Conservation (phyloP, 2,797 vertebrate species). For the Bradypodion pumilum region DNA sequence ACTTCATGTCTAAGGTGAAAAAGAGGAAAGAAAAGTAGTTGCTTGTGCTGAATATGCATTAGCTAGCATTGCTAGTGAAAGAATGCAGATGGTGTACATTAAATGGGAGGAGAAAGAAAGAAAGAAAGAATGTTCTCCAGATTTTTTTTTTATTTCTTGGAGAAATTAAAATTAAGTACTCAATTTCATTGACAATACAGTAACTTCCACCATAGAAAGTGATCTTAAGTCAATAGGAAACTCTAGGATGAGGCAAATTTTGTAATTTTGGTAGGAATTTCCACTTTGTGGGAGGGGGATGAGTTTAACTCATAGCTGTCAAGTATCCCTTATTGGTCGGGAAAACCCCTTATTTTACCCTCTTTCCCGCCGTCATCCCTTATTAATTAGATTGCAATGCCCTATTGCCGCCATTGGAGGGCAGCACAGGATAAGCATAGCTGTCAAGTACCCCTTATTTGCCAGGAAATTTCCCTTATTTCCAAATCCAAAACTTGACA, state of each 20-base stretch:
- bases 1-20: no score
- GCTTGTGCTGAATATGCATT: not conserved
- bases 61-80: constrained; percentile 16
- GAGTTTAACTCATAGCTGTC: not conserved
- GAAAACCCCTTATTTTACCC: no score
- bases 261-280: constrained; percentile 25
- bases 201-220: constrained; percentile 41
- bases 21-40: constrained; percentile 4
- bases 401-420: no score
- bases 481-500: no score
- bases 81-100: not conserved
- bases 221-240: constrained; percentile 41
- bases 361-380: no score
- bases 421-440: no score
- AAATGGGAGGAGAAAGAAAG: no score
- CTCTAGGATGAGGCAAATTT: constrained; percentile 18
- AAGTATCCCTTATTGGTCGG: no score
- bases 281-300: not conserved
- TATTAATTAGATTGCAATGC: no score
- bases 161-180: constrained; percentile 31
- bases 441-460: no score
- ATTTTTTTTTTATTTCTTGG: constrained; percentile 37
- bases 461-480: no score
- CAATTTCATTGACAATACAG: constrained; percentile 32
- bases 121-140: constrained; percentile 8